Evolutionary conservation across 2,797 vertebrate species (phyloP).

Genomic region (Catamblyrhynchus diadema): DNA sequence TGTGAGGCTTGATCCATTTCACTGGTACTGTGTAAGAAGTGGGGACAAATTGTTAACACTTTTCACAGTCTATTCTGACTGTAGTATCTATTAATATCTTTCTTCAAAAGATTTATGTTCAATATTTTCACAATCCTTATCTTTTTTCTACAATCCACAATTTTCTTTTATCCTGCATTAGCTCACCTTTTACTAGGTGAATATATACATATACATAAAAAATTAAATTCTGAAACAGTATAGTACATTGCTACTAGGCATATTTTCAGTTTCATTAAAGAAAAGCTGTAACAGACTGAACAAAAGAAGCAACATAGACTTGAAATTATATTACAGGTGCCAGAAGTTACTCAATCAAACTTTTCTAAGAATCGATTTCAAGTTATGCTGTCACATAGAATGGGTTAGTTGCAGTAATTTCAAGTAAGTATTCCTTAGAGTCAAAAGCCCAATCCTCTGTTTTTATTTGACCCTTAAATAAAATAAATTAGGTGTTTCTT

Average conservation of each 20-base stretch:
- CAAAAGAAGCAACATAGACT: background rate
- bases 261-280: background rate
- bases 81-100: background rate
- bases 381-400: background rate
- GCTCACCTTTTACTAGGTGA: background rate
- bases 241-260: background rate
- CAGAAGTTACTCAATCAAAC: background rate
- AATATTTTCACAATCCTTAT: background rate
- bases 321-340: background rate
- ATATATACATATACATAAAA: background rate
- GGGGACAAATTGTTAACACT: background rate
- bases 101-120: background rate
- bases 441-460: background rate
- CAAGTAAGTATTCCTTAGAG: background rate
- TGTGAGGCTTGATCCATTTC: background rate
- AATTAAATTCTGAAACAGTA: background rate
- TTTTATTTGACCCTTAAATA: background rate
- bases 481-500: background rate
- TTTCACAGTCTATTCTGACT: background rate
- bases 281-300: background rate
- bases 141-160: background rate
- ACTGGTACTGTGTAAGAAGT: background rate
- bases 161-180: background rate
- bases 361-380: background rate
- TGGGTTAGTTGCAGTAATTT: background rate